Conservation (phyloP, 1,140 invertebrate species). For the Pissodes strobi region DNA sequence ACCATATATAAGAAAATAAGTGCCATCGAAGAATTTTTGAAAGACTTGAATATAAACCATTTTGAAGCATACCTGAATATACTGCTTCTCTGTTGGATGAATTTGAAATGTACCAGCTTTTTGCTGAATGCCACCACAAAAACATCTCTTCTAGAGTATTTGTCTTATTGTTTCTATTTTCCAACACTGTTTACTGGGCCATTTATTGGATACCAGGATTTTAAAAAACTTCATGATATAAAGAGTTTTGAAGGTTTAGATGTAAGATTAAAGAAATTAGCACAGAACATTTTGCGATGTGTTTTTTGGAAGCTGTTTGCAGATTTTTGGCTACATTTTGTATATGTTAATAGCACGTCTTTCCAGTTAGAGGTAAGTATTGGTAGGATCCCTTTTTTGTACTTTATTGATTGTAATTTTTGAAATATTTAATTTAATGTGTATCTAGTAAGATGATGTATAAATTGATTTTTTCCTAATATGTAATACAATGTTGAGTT, state of each 20-base stretch:
- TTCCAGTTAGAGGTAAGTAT: conserved; percentile 62
- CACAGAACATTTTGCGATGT: conserved; percentile 65
- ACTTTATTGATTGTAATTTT: no score
- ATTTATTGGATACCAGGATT: conserved; percentile 74
- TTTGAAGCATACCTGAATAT: conserved; percentile 40
- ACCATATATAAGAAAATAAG: conserved; percentile 37
- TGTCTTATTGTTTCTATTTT: conserved; percentile 80
- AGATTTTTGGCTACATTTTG: conserved; percentile 74
- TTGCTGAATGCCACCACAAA: conserved; percentile 40
- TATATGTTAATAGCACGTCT: conserved; percentile 77
- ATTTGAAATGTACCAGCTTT: conserved; percentile 49
- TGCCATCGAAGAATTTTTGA: conserved; percentile 26
- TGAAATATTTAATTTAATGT: no score
- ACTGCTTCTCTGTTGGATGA: conserved; percentile 49
- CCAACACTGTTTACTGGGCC: conserved; percentile 80
- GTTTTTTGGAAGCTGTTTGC: conserved; percentile 72
- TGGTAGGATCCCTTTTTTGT: no score
- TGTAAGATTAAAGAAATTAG: conserved; percentile 56
- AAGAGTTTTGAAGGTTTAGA: conserved; percentile 30
- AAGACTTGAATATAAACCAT: conserved; percentile 27
- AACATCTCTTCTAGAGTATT: conserved; percentile 52
- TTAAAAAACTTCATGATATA: conserved; percentile 54
- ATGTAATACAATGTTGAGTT: no score
- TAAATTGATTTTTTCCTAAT: background rate
- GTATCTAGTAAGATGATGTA: background rate